A percentile compares a stretch with the other conserved stretches of the same genome.
phyloP scores from a whole-genome alignment of 2,113 vertebrate species.

The Pelodiscus sinensis region DNA sequence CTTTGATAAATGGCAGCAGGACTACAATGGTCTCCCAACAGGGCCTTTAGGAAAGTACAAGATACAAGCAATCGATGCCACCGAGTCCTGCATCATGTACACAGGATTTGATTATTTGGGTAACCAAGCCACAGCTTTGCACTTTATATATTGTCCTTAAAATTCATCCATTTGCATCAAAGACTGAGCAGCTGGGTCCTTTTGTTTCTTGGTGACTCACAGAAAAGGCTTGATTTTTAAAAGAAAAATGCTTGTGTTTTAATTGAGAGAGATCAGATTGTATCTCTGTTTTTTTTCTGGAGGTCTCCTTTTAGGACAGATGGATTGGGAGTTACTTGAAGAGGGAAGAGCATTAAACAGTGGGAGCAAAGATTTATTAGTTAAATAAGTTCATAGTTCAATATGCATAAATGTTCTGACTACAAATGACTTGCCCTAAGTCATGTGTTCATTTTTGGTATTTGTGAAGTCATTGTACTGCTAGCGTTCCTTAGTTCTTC shows the following conservation, averaged over 20 bases:
- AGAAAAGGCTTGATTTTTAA: neutral
- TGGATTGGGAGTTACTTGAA: neutral
- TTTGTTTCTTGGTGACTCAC: neutral
- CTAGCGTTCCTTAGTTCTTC: neutral
- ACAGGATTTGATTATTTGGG: constrained; percentile 92
- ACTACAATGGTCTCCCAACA: constrained; percentile 92
- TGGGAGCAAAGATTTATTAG: rapidly evolving
- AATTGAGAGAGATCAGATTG: neutral
- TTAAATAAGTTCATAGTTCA: rapidly evolving
- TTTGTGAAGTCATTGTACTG: rapidly evolving
- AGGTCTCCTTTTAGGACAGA: neutral
- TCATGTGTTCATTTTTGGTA: neutral
- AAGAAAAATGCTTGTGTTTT: neutral
- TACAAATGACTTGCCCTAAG: neutral
- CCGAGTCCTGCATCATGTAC: constrained; percentile 95
- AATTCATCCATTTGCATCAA: rapidly evolving
- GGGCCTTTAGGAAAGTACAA: constrained; percentile 86
- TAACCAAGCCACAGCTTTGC: constrained; percentile 61
- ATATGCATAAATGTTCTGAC: neutral
- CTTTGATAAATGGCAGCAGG: constrained; percentile 89
- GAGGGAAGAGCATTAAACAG: rapidly evolving
- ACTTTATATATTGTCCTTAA: rapidly evolving
- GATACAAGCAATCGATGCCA: constrained; percentile 93
- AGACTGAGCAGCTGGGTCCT: rapidly evolving
- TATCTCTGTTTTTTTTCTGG: neutral